phyloP scores from a whole-genome alignment of 2,888 invertebrate genomes.

The Bellardia pandia region DNA sequence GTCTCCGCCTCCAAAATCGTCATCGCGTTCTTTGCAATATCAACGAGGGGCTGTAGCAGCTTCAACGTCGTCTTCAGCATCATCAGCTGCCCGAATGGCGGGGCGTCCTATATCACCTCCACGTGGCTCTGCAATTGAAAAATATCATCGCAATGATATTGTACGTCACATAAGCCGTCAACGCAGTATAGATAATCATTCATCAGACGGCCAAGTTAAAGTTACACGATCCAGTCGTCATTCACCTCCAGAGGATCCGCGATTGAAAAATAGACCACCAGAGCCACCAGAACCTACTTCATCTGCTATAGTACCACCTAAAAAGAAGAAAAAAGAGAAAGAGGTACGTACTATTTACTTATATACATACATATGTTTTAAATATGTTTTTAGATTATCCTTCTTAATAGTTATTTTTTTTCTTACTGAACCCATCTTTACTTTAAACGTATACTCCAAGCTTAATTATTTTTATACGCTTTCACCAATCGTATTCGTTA shows the following conservation, averaged over 20 bases:
- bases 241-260: slow-evolving; percentile 86
- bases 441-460: too few species aligned
- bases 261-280: slow-evolving; percentile 85
- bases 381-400: not conserved
- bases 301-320: slow-evolving; percentile 80
- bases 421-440: too few species aligned
- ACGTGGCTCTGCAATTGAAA: slow-evolving; percentile 77
- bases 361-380: not conserved
- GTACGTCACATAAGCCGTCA: slow-evolving; percentile 77
- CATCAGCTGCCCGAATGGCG: slow-evolving; percentile 77
- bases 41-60: slow-evolving; percentile 77
- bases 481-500: too few species aligned
- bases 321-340: slow-evolving; percentile 84
- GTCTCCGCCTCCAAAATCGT: slow-evolving; percentile 82
- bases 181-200: slow-evolving; percentile 77
- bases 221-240: slow-evolving; percentile 81
- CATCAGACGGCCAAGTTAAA: slow-evolving; percentile 80
- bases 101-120: slow-evolving; percentile 82
- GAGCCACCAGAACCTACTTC: slow-evolving; percentile 85
- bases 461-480: too few species aligned
- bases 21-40: slow-evolving; percentile 78
- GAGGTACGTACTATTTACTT: slow-evolving; percentile 81
- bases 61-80: slow-evolving; percentile 67
- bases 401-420: too few species aligned
- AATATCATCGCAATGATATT: slow-evolving; percentile 80